Evolutionary conservation across 2,113 vertebrate species (phyloP), one percentile per base, ranked within the genome.

Genomic region (Etheostoma cragini): DNA sequence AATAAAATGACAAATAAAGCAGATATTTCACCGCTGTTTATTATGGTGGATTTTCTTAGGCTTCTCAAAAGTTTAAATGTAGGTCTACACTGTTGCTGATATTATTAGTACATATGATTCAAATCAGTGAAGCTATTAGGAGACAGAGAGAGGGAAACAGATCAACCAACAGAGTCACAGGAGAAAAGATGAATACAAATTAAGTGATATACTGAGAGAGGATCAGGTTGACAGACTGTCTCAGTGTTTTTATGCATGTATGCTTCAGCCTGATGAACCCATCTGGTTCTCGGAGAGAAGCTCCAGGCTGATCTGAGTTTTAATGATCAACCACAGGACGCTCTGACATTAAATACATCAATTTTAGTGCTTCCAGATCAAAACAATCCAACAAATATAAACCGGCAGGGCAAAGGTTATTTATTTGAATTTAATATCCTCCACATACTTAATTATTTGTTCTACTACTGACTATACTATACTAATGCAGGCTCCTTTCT

Each of bases 221-320:
- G 56, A 47, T 78, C 63, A 62, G 65, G 57, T 54, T 60, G 81
- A 81, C 71, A 69, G 56, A 22, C 24, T 5, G 53, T 78, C 42
- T 42, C 3, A 16, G 33, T 11, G 64, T 53, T 85, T 82, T 62
- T 42, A 24, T 79, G 60, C 60, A 57, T 61, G 45, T 82, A 24
- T 45, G 78, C 62, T 77, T 73, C 71, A 81, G 88, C 19, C 67
- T 19, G 50, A 75, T 67, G 83, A 57, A 62, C 77, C 80, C 88
- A 88, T 92, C 88, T 91, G 88, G 85, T 85, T 5, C 74, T 73
- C 38, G 13, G 54, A 81, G 76, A 81, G 73, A 67, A 78, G 83
- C 86, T 83, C 8, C 35, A 38, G 89, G 76, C 84, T 82, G 45
- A 62, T 74, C 26, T 17, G 58, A n/a, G 35, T 70, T 78, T 77